Percentiles rank a stretch among this genome's conserved stretches.
Conservation (phyloP, 2,113 vertebrate genomes). For the Equus quagga region DNA sequence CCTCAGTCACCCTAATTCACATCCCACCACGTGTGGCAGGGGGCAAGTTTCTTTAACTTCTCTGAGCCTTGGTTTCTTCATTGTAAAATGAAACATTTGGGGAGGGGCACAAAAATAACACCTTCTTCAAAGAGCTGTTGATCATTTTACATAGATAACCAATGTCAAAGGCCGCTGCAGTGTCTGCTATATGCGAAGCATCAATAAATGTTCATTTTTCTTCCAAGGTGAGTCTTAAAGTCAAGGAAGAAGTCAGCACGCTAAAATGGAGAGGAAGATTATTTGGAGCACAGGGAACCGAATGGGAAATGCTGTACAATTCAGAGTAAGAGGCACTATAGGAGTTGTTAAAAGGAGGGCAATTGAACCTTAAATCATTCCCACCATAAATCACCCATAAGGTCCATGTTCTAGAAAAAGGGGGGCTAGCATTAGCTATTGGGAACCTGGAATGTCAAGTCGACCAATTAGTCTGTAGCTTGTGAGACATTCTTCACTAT, state of each 20-base stretch:
- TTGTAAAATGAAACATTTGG: neutral
- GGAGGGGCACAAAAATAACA: neutral
- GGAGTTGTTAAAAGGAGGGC: constrained; percentile 62
- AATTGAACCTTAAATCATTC: constrained; percentile 73
- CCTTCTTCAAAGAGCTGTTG: constrained; percentile 20
- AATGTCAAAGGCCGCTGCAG: neutral
- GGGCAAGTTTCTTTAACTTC: neutral
- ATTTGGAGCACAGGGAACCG: constrained; percentile 46
- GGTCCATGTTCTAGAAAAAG: constrained; percentile 35
- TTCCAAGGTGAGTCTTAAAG: constrained; percentile 75
- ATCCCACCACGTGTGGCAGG: neutral
- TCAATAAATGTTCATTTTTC: constrained; percentile 63
- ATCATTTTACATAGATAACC: neutral
- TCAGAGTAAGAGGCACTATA: constrained; percentile 65
- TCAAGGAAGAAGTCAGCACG: constrained; percentile 46
- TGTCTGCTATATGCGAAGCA: neutral
- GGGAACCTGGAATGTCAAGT: constrained; percentile 61
- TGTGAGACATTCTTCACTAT: constrained; percentile 51
- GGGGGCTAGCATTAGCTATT: neutral
- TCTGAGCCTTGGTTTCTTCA: neutral
- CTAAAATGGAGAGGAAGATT: constrained; percentile 63
- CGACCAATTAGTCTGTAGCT: constrained; percentile 63
- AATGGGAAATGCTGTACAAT: constrained; percentile 53
- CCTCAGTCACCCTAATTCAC: neutral
- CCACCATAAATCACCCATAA: constrained; percentile 52